Conservation (phyloP, 2,888 invertebrate species). For the Dromius quadrimaculatus region DNA sequence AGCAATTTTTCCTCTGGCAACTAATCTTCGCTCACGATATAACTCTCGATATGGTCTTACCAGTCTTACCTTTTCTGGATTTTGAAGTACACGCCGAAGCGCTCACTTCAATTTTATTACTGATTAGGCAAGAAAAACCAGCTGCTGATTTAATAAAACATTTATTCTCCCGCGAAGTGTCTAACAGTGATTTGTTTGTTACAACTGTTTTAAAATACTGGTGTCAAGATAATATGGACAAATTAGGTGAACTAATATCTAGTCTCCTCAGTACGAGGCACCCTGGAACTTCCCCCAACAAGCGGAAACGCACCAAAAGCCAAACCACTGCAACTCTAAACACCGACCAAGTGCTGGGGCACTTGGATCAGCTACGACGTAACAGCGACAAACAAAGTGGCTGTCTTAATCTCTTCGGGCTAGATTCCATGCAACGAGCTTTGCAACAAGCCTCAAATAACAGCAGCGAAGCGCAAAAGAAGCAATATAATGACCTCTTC, state of each 20-base stretch:
- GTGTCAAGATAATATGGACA: constrained; percentile 94
- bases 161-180: constrained; percentile 81
- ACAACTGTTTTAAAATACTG: constrained; percentile 93
- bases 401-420: constrained; percentile 84
- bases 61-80: constrained; percentile 82
- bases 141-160: constrained; percentile 87
- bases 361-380: constrained; percentile 90
- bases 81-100: constrained; percentile 92
- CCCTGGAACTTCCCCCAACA: constrained; percentile 90
- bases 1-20: constrained; percentile 98
- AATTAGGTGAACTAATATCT: constrained; percentile 84
- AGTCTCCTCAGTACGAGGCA: constrained; percentile 84
- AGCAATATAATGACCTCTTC: constrained; percentile 91
- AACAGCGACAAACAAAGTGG: constrained; percentile 77
- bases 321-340: constrained; percentile 79
- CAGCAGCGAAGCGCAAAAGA: constrained; percentile 89
- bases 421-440: constrained; percentile 92
- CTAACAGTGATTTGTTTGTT: constrained; percentile 87
- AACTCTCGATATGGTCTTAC: constrained; percentile 89
- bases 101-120: constrained; percentile 87
- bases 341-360: constrained; percentile 89
- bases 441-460: constrained; percentile 89
- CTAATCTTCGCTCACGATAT: constrained; percentile 94
- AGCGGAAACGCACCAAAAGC: constrained; percentile 87
- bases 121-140: constrained; percentile 93